phyloP scores from a whole-genome alignment of 2,113 vertebrate species.

The Rallus limicola region DNA sequence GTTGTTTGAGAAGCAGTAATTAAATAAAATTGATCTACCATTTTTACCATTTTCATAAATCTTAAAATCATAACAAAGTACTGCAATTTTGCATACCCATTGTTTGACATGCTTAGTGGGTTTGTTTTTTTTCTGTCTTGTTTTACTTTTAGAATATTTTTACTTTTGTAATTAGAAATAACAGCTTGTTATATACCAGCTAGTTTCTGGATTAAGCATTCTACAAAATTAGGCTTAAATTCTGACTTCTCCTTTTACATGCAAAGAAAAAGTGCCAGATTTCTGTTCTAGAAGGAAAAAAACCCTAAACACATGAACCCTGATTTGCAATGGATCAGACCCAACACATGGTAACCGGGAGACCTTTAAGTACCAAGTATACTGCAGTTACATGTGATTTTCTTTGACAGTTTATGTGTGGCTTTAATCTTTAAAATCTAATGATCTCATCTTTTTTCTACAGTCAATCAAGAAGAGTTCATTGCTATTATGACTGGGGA shows the following conservation, averaged over 20 bases:
- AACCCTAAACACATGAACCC: not conserved
- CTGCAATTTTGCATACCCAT: not conserved
- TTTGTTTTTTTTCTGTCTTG: not conserved
- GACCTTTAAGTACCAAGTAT: not conserved
- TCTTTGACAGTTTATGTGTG: not conserved
- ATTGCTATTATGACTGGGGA: constrained; percentile 95
- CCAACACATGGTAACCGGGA: not conserved
- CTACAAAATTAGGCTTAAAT: not conserved
- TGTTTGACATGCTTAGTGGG: not conserved
- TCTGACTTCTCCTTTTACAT: not conserved
- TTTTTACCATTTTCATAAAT: not conserved
- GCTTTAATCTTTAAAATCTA: not conserved
- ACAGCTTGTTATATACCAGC: not conserved
- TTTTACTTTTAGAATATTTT: not conserved
- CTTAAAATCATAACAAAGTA: not conserved
- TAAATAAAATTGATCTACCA: not conserved
- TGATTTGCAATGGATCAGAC: not conserved
- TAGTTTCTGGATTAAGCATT: not conserved
- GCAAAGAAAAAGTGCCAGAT: not conserved
- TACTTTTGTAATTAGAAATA: not conserved
- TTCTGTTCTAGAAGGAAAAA: not conserved
- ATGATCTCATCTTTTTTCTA: constrained; percentile 33
- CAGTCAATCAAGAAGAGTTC: constrained; percentile 97
- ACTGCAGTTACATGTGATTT: not conserved
- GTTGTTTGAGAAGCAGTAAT: not conserved